Base-by-base conservation (phyloP, 2,888 invertebrate genomes). In the Augiades crinisus region DNA sequence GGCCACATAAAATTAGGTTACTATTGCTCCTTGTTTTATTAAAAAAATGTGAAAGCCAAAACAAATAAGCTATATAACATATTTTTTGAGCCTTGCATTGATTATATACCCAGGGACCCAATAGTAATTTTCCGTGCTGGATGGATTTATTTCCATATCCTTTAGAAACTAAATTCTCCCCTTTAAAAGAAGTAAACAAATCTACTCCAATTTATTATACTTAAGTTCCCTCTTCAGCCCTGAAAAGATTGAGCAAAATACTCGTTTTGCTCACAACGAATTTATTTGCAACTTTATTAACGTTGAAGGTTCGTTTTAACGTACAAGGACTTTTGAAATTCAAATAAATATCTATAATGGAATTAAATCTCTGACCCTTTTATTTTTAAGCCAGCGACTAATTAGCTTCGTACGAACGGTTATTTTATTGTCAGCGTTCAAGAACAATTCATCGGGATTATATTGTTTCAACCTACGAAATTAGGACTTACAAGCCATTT, bases 161-260 rank as follows among this genome's bases (percentile, higher is more conserved):
- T 27, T 27, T 27, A 27, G 10, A 10, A 27, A 8, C 3, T n/a
- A 8, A 27, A 2, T 10, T 22, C 1, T 38, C 3, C 33, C 13
- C 8, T 22, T 5, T 7, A 13, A 22, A 13, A 21, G 17, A 2
- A 36, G 3, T 7, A 38, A 21, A 22, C 12, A 36, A 7, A 46
- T 36, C 36, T 21, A 14, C 36, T 16, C 13, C 13, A 36, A 14
- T 46, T 46, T 24, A 34, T 46, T 24, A 36, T 36, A 22, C 45
- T 36, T 46, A 36, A 24, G 19, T 24, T 24, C 12, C 36, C 16
- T 16, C n/a, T 13, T 24, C 13, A 12, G 7, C 19, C 5, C 2
- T 13, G n/a, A 17, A 34, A 34, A 16, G 34, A 13, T 27, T 10
- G 10, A 27, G 27, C 8, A 27, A n/a, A n/a, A 10, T 27, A 2